These are phyloP conservation scores for Ylistrum balloti DNA, from an alignment of 1,140 invertebrate species.

Conservation along the genomic window DNA sequence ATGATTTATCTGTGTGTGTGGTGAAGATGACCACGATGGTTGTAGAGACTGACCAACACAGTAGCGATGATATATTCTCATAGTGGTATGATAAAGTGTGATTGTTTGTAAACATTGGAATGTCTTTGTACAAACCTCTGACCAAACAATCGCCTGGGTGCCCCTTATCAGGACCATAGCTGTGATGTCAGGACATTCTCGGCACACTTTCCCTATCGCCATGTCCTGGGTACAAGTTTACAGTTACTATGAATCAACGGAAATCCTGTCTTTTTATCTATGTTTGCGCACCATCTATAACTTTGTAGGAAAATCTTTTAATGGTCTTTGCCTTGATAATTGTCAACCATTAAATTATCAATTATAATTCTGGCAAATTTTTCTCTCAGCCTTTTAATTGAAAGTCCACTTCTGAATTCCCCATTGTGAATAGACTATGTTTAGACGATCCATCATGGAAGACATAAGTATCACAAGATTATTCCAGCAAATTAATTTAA, in stretches of 20 bases:
- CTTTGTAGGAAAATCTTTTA: conserved; percentile 2
- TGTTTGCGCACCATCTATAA: background rate
- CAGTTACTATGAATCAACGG: background rate
- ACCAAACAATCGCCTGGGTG: background rate
- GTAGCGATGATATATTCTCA: background rate
- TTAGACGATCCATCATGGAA: background rate
- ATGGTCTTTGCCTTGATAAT: background rate
- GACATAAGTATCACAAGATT: background rate
- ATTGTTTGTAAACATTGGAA: conserved; percentile 9
- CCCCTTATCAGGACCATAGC: conserved; percentile 22
- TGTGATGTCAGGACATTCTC: background rate
- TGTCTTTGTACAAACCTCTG: background rate
- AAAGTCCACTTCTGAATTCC: background rate
- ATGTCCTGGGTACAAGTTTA: background rate
- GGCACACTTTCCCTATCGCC: background rate
- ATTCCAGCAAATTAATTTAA: background rate
- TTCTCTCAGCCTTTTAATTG: background rate
- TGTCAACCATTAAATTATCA: background rate
- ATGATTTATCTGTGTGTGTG: too few relatives aligned
- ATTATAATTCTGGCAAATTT: background rate
- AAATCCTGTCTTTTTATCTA: background rate
- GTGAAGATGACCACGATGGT: too few relatives aligned
- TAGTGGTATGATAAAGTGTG: background rate
- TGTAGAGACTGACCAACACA: too few relatives aligned
- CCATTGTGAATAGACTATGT: background rate